phyloP scores from a whole-genome alignment of 2,888 invertebrate species.

The Leptinotarsa juncta region DNA sequence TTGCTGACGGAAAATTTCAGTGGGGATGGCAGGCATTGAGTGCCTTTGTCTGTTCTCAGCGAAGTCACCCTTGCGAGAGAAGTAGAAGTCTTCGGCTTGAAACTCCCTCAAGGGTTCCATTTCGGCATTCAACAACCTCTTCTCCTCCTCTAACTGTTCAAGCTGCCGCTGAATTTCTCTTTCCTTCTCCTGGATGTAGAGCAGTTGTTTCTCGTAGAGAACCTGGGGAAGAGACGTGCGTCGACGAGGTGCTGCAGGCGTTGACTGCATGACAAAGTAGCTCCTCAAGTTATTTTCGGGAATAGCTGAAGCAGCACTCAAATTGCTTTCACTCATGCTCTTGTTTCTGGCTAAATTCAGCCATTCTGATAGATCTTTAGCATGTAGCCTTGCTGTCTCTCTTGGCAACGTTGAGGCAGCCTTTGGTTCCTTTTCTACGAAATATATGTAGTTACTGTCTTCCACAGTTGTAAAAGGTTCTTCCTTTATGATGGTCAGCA shows the following conservation, averaged over 20 bases:
- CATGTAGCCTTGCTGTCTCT: slow-evolving; percentile 57
- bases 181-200: slow-evolving; percentile 76
- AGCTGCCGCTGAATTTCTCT: slow-evolving; percentile 76
- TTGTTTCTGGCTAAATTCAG: slow-evolving; percentile 65
- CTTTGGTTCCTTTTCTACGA: slow-evolving; percentile 42
- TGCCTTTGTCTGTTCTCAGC: slow-evolving; percentile 56
- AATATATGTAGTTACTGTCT: slow-evolving; percentile 43
- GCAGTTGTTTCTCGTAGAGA: slow-evolving; percentile 73
- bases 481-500: slow-evolving; percentile 74
- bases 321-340: slow-evolving; percentile 56
- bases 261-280: slow-evolving; percentile 38
- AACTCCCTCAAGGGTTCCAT: slow-evolving; percentile 65
- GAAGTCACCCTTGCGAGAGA: slow-evolving; percentile 67
- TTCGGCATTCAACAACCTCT: slow-evolving; percentile 60
- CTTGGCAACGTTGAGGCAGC: slow-evolving; percentile 39
- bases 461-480: slow-evolving; percentile 41
- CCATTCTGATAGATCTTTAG: slow-evolving; percentile 67
- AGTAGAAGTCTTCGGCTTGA: slow-evolving; percentile 64
- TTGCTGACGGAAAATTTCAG: slow-evolving; percentile 79
- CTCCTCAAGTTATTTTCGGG: slow-evolving; percentile 51
- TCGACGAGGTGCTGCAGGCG: slow-evolving; percentile 49
- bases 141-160: slow-evolving; percentile 72
- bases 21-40: slow-evolving; percentile 68
- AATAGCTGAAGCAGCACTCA: slow-evolving; percentile 45
- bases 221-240: slow-evolving; percentile 75